Conservation (phyloP, 37 sponge, comb jelly and placozoan species). For the Geodia barretti region DNA sequence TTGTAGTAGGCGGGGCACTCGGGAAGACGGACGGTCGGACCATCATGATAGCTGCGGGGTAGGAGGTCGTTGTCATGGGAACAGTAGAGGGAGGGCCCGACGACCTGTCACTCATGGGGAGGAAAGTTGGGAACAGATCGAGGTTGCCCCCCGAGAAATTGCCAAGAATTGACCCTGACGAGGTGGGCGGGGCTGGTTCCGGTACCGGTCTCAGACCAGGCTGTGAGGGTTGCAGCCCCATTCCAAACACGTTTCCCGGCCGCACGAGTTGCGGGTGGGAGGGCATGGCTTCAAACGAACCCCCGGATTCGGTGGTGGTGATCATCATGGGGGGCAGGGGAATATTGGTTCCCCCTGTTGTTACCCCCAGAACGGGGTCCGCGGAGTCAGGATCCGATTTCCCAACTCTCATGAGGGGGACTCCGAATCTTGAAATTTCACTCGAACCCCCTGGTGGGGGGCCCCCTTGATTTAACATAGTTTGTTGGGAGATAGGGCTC, state of each 20-base stretch:
- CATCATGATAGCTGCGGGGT: background rate
- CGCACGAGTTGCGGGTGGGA: background rate
- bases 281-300: background rate
- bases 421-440: background rate
- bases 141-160: background rate
- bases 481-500: background rate
- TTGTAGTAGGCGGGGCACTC: too few species aligned
- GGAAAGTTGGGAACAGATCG: background rate
- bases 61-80: background rate
- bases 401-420: background rate
- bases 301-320: background rate
- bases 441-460: background rate
- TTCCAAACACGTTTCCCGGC: background rate
- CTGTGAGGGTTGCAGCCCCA: background rate
- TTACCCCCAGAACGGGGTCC: background rate
- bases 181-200: background rate
- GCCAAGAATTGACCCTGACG: background rate
- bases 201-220: background rate
- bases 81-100: background rate
- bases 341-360: background rate
- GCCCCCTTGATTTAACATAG: too few species aligned
- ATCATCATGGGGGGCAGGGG: background rate
- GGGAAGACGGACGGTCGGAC: constrained; percentile 16
- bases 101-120: background rate
- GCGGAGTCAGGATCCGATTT: background rate